Base-by-base conservation (phyloP, 2,113 vertebrate genomes). In the Polyodon spathula region DNA sequence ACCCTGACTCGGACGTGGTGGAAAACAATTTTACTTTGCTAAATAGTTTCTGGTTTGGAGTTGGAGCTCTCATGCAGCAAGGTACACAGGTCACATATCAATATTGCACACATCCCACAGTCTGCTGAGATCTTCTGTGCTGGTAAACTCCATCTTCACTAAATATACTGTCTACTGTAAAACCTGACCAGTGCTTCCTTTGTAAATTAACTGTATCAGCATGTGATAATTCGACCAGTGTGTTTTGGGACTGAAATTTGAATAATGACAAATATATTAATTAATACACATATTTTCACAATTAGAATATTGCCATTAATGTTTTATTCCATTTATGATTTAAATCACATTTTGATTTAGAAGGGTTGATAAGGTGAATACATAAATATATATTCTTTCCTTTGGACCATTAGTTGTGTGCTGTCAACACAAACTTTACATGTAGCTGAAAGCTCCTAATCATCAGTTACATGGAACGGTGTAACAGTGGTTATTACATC, bases 41-140 rank as follows among this genome's bases (percentile, higher is more conserved):
- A 76, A 98, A 99, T 78, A 97, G 94, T 80, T 92, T 99, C 76
- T 99, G 95, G 95, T 99, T 99, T 88, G 96, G 94, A 80, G 93
- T 99, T 72, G 96, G 96, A 88, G 96, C 96, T 63, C 94, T 99
- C 83, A 96, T 99, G 96, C 95, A 99, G 87, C 96, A 99, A 95
- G 96, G 96, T 97, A 91, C 82, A 75, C 59, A 67, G 79, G 83
- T 80, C 67, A 76, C 81, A 73, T 58, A 40, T 78, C 71, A 67
- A 72, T 84, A 61, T 76, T 59, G 70, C 83, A 78, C 61, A 78
- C 81, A 72, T 83, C 81, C 83, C 85, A 86, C 77, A 79, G 81
- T 80, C 77, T 86, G 87, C 83, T 86, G 76, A 76, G 81, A 67
- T 68, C 75, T 82, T n/a, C 76, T 44, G 51, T 81, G 84, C 78